phyloP scores from a whole-genome alignment of 2,888 invertebrate genomes.

The Dicranocentrus wangi region DNA sequence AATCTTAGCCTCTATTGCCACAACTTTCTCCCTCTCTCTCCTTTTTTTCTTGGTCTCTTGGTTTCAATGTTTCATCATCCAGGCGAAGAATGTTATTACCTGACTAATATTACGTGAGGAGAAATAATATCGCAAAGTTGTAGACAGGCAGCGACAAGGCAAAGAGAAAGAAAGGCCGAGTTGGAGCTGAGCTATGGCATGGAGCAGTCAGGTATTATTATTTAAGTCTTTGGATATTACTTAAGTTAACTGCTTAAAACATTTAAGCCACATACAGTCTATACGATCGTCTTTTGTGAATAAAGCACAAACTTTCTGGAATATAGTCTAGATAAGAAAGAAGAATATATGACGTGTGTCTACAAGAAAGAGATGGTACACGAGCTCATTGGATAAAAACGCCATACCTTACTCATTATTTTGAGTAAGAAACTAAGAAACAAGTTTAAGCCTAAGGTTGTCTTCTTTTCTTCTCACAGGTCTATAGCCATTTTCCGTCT shows the following conservation, averaged over 20 bases:
- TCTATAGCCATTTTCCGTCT: no score
- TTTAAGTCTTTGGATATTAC: conserved; percentile 52
- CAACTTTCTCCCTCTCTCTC: background rate
- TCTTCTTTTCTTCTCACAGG: background rate
- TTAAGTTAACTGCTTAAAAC: conserved; percentile 44
- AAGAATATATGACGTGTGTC: no score
- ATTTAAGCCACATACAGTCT: background rate
- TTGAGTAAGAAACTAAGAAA: conserved; percentile 4
- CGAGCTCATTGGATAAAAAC: no score
- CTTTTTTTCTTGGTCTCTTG: no score
- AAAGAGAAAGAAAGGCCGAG: conserved; percentile 4
- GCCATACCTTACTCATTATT: no score
- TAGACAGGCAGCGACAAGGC: background rate
- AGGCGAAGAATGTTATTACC: conserved; percentile 17
- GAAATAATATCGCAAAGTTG: conserved; percentile 16
- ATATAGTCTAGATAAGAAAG: no score
- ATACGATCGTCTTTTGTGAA: no score
- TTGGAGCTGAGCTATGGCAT: conserved; percentile 8
- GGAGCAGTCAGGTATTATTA: conserved; percentile 42
- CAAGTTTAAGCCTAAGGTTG: conserved; percentile 27
- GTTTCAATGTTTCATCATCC: conserved; percentile 1
- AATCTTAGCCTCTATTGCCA: background rate
- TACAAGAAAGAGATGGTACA: no score
- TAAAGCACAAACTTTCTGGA: no score
- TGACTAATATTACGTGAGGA: conserved; percentile 20